Evolutionary conservation across 92 coral and sea anemone genomes (phyloP).

Genomic region (Actinernus sp.): DNA sequence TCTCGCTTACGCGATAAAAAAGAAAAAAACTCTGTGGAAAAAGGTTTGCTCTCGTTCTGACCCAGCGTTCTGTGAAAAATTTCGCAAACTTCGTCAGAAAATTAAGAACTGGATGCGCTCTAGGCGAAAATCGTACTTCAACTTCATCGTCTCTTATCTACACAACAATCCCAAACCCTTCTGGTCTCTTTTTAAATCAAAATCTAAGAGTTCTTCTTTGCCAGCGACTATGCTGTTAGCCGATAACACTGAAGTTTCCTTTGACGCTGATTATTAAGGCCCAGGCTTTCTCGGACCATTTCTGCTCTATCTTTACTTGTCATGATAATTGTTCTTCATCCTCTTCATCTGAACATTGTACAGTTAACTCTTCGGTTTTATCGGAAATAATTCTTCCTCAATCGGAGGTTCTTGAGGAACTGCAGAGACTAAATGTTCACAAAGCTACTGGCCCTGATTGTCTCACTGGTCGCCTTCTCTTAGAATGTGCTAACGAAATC

Average conservation of each 20-base stretch:
- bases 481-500: no score
- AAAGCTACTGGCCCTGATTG: no score
- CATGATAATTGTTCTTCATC: no score
- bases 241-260: slow-evolving; percentile 24
- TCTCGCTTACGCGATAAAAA: slow-evolving; percentile 14
- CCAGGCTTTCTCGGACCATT: slow-evolving; percentile 15
- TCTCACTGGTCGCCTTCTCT: no score
- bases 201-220: background rate
- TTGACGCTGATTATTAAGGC: slow-evolving; percentile 30
- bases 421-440: no score
- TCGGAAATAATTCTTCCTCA: no score
- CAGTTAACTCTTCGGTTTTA: no score
- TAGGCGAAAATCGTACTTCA: slow-evolving; percentile 11
- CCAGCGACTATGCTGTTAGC: slow-evolving; percentile 1
- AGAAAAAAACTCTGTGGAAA: slow-evolving; percentile 10
- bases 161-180: slow-evolving; percentile 18
- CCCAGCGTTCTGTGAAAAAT: slow-evolving; percentile 42
- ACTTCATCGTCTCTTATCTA: slow-evolving; percentile 10
- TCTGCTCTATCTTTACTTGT: slow-evolving; percentile 18
- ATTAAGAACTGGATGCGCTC: slow-evolving; percentile 41
- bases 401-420: no score
- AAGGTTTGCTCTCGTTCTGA: slow-evolving; percentile 23
- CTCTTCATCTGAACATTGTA: no score
- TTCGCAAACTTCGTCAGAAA: slow-evolving; percentile 29
- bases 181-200: slow-evolving; percentile 24